Base-by-base conservation (phyloP, 2,113 vertebrate species). In the Brachirus orientalis region DNA sequence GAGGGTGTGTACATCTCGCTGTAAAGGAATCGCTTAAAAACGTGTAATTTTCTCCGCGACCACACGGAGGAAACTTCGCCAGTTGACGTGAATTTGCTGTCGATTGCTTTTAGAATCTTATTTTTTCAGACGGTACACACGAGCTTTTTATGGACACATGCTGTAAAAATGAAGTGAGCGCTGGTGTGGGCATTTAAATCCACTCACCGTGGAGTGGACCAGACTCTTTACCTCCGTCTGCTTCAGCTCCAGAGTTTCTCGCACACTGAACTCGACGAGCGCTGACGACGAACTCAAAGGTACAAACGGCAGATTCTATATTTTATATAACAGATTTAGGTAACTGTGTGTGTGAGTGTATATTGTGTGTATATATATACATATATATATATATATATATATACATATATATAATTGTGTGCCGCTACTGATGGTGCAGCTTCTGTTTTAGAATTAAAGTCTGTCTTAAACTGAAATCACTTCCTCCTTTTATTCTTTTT, bases 31-130 rank as follows among this genome's bases (percentile, higher is more conserved):
- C 95, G 96, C 94, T 97, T 95, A 95, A 94, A 96, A 95, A 95
- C 95, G 94, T 97, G 95, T 98, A 95, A 96, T 96, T 96, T 95
- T 97, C 95, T 96, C 95, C 96, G 95, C 95, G 95, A 95, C 95
- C 91, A 83, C 76, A 80, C 18, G 18, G 75, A 75, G 79, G 87
- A 90, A 87, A 28, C 28, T 4, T 4, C 28, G 28, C 75, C 87
- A 79, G 87, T 90, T 85, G 61, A 89, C 89, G 88, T 91, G 84
- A 96, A 95, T 94, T 96, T 97, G 95, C 96, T 95, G 97, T 98
- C 98, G 96, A 95, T 96, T 95, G 96, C 96, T 97, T 97, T 98
- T 97, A 98, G 96, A 97, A 95, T 95, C 95, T 96, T 98, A 98
- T 98, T 98, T 98, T 98, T 97, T 96, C 94, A 95, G 95, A 95